phyloP scores from a whole-genome alignment of 2,113 vertebrate genomes.

The Indicator maculatus region DNA sequence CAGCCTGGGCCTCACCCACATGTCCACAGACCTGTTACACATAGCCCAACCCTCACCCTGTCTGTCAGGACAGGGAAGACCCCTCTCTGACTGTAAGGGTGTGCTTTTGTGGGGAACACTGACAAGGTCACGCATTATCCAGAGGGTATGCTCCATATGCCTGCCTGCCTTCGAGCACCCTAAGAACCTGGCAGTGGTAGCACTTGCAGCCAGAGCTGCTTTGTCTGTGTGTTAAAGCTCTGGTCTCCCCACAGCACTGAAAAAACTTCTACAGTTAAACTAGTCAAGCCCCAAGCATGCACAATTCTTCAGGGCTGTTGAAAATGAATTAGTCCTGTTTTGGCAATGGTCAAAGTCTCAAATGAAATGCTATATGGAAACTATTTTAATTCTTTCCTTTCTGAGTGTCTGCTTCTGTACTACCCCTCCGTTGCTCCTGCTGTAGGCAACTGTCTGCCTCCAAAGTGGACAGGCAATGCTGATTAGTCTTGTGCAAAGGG shows the following conservation, averaged over 20 bases:
- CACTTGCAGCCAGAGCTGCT: background rate
- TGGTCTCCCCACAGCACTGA: background rate
- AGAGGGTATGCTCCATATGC: rapidly evolving
- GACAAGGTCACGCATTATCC: rapidly evolving
- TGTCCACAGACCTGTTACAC: background rate
- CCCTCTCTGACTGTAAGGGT: background rate
- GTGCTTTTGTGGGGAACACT: background rate
- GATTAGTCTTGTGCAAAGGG: background rate
- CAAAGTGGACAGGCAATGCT: background rate
- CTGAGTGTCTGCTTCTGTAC: background rate
- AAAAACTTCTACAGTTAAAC: background rate
- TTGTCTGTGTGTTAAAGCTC: background rate
- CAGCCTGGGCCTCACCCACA: background rate
- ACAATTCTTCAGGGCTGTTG: background rate
- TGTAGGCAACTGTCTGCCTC: background rate
- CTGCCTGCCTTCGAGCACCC: background rate
- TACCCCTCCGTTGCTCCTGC: background rate
- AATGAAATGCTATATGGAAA: background rate
- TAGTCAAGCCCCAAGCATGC: rapidly evolving
- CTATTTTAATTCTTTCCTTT: background rate
- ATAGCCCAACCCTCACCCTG: rapidly evolving
- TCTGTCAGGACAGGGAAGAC: background rate
- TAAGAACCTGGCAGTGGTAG: rapidly evolving
- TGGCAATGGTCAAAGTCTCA: background rate
- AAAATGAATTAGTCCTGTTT: background rate